Evolutionary conservation across 2,113 vertebrate species (phyloP), one percentile per base, ranked within the genome.

Genomic region (Megalops atlanticus): DNA sequence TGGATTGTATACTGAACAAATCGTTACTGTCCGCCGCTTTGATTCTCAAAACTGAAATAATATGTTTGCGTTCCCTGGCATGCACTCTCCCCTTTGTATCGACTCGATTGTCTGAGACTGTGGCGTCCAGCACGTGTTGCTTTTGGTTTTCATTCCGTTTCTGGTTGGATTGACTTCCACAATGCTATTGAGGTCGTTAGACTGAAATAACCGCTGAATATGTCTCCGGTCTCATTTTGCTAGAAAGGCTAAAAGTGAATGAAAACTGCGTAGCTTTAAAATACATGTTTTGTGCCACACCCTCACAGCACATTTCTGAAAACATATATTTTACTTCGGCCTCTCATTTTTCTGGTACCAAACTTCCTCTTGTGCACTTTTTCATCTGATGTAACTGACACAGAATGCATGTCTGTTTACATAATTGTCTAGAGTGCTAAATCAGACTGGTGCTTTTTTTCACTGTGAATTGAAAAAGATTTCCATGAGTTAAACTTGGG

Each of bases 41-140:
- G 84, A 86, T 87, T 89, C 81, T 83, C 49, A 45, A 81, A 49
- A 86, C 85, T 83, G 81, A 87, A 89, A 86, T 79, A 78, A 76
- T 76, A 81, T 85, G 84, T 80, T 80, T 83, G 71, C 73, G 36
- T 74, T 75, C 71, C 71, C 52, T 80, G 38, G 74, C 84, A 75
- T 74, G 77, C 52, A 14, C 78, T 85, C 84, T 75, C 74, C 33
- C 58, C 77, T 43, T 79, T 80, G 21, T 81, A 81, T 83, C 2
- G 36, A 73, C 80, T 85, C 38, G 40, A 84, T 82, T 79, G 77
- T 52, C 49, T 83, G 80, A 38, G 36, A 74, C 33, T 72, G 35
- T 77, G 69, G n/a, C 52, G 76, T 83, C 81, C 68, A 64, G 73
- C 45, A 24, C 15, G 31, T 52, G 64, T 12, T 18, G n/a, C 27